Conservation (phyloP, 2,113 vertebrate species). For the Ahaetulla prasina region DNA sequence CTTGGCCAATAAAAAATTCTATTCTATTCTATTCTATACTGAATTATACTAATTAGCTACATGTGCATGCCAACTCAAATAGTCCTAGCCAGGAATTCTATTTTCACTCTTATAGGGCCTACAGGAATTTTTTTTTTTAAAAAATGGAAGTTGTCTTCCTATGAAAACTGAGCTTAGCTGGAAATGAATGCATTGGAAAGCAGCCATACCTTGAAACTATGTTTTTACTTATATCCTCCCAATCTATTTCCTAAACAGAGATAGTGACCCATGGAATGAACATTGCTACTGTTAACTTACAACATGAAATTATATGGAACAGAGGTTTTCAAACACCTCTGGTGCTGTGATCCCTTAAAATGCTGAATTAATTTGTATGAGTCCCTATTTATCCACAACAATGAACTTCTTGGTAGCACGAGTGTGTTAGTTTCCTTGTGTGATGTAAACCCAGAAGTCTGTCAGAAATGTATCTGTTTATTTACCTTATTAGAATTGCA, state of each 20-base stretch:
- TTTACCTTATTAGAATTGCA: not conserved
- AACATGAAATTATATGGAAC: not conserved
- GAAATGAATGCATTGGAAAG: slow-evolving; percentile 34
- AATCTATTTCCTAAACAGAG: not conserved
- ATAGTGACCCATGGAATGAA: not conserved
- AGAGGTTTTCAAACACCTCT: not conserved
- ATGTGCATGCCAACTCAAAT: slow-evolving; percentile 47
- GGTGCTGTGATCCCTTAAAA: not conserved
- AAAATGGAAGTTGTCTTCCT: slow-evolving; percentile 20
- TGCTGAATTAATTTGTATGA: not conserved
- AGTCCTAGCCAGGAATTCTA: slow-evolving; percentile 38
- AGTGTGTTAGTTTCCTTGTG: not conserved
- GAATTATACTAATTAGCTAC: slow-evolving; percentile 42
- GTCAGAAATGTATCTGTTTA: not conserved
- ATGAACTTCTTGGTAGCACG: not conserved
- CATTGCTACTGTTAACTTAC: not conserved
- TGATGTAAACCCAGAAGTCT: not conserved
- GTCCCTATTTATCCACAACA: not conserved
- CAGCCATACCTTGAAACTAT: slow-evolving; percentile 28
- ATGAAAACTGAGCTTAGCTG: slow-evolving; percentile 38
- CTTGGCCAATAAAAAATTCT: too few relatives aligned
- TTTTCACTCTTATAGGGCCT: slow-evolving; percentile 48
- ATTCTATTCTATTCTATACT: too few relatives aligned
- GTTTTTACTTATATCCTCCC: not conserved
- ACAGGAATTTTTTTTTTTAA: not conserved